These are phyloP conservation scores for Idaea dimidiata DNA, from an alignment of 2,888 invertebrate genomes.

Conservation along the genomic window DNA sequence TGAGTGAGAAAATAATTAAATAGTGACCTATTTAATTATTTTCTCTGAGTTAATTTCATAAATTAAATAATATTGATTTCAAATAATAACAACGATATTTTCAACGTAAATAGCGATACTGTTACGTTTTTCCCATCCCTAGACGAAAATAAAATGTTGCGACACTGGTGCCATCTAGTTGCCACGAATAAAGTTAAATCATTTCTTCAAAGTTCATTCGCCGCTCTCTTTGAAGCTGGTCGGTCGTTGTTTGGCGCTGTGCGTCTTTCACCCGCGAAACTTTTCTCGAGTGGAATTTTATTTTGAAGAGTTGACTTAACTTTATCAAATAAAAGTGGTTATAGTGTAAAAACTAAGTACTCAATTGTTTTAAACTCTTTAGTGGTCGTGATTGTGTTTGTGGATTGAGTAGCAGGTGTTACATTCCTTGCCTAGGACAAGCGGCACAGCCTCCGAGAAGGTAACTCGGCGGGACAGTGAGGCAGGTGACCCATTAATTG, in stretches of 20 bases:
- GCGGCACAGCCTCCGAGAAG: slow-evolving; percentile 61
- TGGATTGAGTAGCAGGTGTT: slow-evolving; percentile 63
- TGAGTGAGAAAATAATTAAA: too few species aligned
- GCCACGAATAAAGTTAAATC: not conserved
- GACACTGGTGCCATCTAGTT: not conserved
- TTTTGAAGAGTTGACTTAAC: slow-evolving; percentile 25
- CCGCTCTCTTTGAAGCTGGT: slow-evolving; percentile 47
- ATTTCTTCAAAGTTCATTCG: slow-evolving; percentile 46
- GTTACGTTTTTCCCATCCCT: not conserved
- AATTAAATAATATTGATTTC: too few species aligned
- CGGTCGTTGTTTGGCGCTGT: slow-evolving; percentile 28
- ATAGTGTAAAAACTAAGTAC: slow-evolving; percentile 18
- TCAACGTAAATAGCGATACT: not conserved
- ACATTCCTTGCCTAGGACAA: slow-evolving; percentile 67
- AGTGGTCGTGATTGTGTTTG: slow-evolving; percentile 60
- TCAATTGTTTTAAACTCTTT: slow-evolving; percentile 19
- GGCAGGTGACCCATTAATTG: slow-evolving; percentile 65
- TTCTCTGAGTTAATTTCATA: too few species aligned
- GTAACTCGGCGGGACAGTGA: slow-evolving; percentile 23
- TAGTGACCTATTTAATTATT: too few species aligned
- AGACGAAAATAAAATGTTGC: not conserved
- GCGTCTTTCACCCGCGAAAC: slow-evolving; percentile 56
- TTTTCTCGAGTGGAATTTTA: slow-evolving; percentile 41
- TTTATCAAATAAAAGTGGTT: slow-evolving; percentile 25
- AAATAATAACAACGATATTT: not conserved